Evolutionary conservation across 2,113 vertebrate genomes (phyloP).

Genomic region (Hydrochoerus hydrochaeris): DNA sequence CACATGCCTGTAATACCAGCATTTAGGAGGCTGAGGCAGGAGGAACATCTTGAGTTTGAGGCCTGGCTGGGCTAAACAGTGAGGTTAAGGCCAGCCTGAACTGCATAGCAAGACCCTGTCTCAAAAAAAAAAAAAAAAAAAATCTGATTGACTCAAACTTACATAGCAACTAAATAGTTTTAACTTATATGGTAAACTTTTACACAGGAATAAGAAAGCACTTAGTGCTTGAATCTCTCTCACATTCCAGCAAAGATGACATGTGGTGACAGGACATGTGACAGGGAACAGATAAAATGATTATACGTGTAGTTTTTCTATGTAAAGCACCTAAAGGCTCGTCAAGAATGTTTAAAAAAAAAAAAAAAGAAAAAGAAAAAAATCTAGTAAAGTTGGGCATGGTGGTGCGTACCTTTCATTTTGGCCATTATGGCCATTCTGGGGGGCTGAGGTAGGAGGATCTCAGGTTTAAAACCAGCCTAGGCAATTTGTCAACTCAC

Average conservation of each 20-base stretch:
- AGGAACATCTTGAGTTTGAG: neutral
- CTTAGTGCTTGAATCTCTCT: constrained; percentile 54
- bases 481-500: neutral
- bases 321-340: neutral
- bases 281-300: constrained; percentile 37
- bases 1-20: neutral
- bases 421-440: neutral
- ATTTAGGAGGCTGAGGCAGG: neutral
- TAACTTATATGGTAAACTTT: constrained; percentile 26
- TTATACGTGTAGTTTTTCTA: constrained; percentile 51
- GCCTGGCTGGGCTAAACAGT: neutral
- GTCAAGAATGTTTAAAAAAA: constrained; percentile 41
- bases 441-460: neutral
- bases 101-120: neutral
- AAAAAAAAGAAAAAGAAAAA: neutral
- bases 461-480: neutral
- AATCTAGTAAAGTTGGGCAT: neutral
- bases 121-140: neutral
- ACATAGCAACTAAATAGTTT: neutral
- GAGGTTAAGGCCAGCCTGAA: neutral
- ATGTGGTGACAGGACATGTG: neutral
- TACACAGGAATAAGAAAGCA: constrained; percentile 22
- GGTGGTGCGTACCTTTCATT: neutral
- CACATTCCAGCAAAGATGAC: constrained; percentile 52
- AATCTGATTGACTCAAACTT: neutral